Evolutionary conservation across 2,113 vertebrate genomes (phyloP).

Genomic region (Esox niger): DNA sequence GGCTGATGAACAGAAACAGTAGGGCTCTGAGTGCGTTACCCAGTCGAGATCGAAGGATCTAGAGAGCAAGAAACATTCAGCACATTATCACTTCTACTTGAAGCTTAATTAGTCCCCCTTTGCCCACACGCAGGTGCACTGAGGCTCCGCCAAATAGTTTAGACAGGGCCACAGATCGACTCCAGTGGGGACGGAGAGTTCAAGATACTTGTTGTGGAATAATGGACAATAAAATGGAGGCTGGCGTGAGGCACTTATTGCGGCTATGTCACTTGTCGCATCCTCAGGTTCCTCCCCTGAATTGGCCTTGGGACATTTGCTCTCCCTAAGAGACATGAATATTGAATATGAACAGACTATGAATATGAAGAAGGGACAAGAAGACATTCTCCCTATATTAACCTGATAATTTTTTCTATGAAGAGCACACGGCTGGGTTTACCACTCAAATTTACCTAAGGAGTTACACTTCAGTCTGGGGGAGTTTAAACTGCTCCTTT

Average conservation of each 20-base stretch:
- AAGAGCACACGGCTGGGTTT: not conserved
- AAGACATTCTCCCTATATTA: not conserved
- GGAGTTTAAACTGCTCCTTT: not conserved
- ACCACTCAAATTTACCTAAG: not conserved
- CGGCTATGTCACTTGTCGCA: not conserved
- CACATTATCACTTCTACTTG: not conserved
- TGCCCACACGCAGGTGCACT: not conserved
- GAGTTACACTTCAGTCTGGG: not conserved
- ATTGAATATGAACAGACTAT: not conserved
- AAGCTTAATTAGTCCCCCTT: too few relatives aligned
- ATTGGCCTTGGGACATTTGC: not conserved
- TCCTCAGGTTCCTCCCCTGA: not conserved
- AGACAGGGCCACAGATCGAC: not conserved
- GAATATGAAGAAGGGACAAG: too few relatives aligned
- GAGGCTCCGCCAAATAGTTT: not conserved
- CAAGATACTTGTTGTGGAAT: not conserved
- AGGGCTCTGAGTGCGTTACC: too few relatives aligned
- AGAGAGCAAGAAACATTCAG: not conserved
- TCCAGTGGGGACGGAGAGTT: not conserved
- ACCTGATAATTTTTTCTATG: not conserved
- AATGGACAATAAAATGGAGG: not conserved
- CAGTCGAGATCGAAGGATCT: too few relatives aligned
- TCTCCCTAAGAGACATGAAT: not conserved
- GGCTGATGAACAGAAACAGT: too few relatives aligned
- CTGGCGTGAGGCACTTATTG: not conserved